phyloP scores from a whole-genome alignment of 1,140 invertebrate genomes.

The Venturia canescens region DNA sequence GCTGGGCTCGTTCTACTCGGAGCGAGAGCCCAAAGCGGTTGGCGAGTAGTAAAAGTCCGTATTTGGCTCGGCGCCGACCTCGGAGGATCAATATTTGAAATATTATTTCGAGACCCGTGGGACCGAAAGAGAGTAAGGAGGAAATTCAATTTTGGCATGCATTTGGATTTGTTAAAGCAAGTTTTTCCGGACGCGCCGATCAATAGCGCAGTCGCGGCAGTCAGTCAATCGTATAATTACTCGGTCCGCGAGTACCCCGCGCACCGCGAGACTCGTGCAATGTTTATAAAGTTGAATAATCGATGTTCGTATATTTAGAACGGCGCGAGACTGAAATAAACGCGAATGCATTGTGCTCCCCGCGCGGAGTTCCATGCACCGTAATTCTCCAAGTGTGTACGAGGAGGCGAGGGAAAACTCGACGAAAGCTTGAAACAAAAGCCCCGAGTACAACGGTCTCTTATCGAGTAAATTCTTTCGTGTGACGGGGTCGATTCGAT shows the following conservation, averaged over 20 bases:
- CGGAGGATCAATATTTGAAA: too few species aligned
- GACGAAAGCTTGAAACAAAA: conserved; percentile 2
- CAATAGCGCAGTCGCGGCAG: too few species aligned
- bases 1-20: too few species aligned
- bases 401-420: neutral
- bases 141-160: too few species aligned
- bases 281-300: neutral
- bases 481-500: conserved; percentile 31
- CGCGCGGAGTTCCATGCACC: neutral
- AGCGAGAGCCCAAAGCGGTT: neutral
- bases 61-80: neutral
- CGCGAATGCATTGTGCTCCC: neutral
- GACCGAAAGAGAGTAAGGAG: too few species aligned
- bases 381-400: neutral
- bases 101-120: too few species aligned
- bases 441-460: conserved; percentile 8
- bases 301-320: neutral
- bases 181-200: too few species aligned
- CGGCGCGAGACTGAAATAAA: neutral
- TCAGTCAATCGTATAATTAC: too few species aligned
- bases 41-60: neutral
- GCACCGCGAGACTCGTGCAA: neutral
- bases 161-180: too few species aligned
- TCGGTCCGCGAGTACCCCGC: too few species aligned
- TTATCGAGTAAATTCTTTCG: conserved; percentile 31